Percentiles rank a stretch among this genome's conserved stretches.
These are phyloP conservation scores for Incurvaria masculella DNA, from an alignment of 2,888 invertebrate species.

Conservation along the genomic window DNA sequence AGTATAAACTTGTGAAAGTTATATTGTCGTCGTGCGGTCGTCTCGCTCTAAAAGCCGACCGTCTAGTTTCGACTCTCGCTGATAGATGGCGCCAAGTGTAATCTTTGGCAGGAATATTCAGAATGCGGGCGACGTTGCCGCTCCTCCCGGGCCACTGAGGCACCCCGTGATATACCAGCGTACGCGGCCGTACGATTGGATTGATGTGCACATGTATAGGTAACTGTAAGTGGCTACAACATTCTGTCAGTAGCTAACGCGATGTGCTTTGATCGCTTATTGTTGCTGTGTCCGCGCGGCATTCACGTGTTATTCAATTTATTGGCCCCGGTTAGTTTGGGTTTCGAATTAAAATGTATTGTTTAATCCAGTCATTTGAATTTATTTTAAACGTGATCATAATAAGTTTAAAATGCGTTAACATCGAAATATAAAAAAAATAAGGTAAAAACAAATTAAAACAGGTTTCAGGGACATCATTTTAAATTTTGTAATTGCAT, in stretches of 20 bases:
- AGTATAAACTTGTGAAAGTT: slow-evolving; percentile 56
- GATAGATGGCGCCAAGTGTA: slow-evolving; percentile 49
- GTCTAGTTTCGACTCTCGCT: slow-evolving; percentile 23
- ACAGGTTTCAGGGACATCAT: no score
- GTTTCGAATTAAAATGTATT: no score
- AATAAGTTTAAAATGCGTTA: no score
- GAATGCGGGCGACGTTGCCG: slow-evolving; percentile 55
- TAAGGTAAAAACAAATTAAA: no score
- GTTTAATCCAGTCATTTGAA: no score
- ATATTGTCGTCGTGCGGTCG: slow-evolving; percentile 48
- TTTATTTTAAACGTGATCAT: no score
- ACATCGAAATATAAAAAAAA: no score
- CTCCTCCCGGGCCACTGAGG: slow-evolving; percentile 35
- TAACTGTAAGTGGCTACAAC: slow-evolving; percentile 18
- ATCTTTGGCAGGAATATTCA: slow-evolving; percentile 41
- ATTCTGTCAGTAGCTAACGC: slow-evolving; percentile 54
- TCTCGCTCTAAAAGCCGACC: slow-evolving; percentile 46
- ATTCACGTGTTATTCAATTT: background rate
- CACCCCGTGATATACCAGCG: slow-evolving; percentile 5
- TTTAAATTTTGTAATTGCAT: no score
- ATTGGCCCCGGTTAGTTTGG: no score
- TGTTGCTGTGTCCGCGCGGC: slow-evolving; percentile 31
- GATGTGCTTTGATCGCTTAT: slow-evolving; percentile 51
- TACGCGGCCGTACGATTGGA: slow-evolving; percentile 24
- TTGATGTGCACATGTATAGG: slow-evolving; percentile 30